Evolutionary conservation across 2,797 vertebrate genomes (phyloP), one percentile per base, ranked within the genome.

Genomic region (Neosalanx taihuensis): DNA sequence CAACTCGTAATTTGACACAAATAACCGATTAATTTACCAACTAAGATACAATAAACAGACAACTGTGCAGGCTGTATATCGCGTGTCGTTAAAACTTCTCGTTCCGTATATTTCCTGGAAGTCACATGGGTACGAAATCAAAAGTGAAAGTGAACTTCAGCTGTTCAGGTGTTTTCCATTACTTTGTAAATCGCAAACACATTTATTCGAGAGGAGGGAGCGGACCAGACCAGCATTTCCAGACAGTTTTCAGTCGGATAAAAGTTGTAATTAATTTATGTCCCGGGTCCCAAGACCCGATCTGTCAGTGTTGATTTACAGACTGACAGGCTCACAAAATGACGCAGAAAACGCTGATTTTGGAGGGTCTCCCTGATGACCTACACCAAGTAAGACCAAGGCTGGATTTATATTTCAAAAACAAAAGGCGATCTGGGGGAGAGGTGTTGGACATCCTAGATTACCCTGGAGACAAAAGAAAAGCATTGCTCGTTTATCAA

Each of bases 401-500:
- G 17, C 13, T 89, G 9, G 31, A 81, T n/a, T 72, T 85, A 15
- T 81, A 89, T 67, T 89, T 87, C 29, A 80, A 70, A 72, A 89
- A 83, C 31, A 89, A 75, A 51, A 78, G 83, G 31, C 82, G 77
- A 33, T 89, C 88, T 1, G 87, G 87, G 13, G 87, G 79, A 60
- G 80, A 82, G 15, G 58, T 86, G 7, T 6, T 33, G 1, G 26
- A 84, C 29, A 72, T 89, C 4, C 72, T 17, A 46, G 69, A 71
- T 15, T 62, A 85, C 9, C 79, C 81, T 0, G 51, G 56, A 1
- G 81, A 88, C 78, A 81, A 61, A 4, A 67, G 69, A 57, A 83
- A 81, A 66, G 85, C 83, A 1, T 23, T 85, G 13, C 81, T 88
- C 5, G 9, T 84, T 30, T 85, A 87, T 33, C 0, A 1, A 3